Evolutionary conservation across 1,140 invertebrate species (phyloP), one percentile per base, ranked within the genome.

Genomic region (Ganaspis sp.): DNA sequence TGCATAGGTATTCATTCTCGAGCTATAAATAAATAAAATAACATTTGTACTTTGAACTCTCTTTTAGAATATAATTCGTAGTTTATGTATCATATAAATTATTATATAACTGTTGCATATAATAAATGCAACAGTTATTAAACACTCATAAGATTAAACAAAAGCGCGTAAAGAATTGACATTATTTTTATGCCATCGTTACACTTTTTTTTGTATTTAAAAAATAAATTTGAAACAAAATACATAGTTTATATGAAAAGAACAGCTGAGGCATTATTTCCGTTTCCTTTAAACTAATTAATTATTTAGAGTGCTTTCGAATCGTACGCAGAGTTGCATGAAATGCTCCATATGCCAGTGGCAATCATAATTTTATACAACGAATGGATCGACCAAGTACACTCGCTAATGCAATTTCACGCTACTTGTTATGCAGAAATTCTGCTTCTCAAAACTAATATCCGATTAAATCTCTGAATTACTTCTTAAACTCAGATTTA

Each of bases 341-440:
- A 64, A 64, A 64, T 64, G 26, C 26, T n/a, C 58, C 58, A 64
- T 64, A 64, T 64, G 58, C 58, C 26, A 64, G 58, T 64, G 58
- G 58, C 58, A 64, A 29, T 64, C 58, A 64, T 34, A 64, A 64
- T 64, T 64, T 64, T 64, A 12, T 64, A 64, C 58, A 64, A 64
- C 58, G 58, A 64, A 64, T 64, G 58, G 58, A 64, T 64, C 23
- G 58, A 29, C 15, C 15, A 29, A 64, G 58, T 64, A 26, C 58
- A 64, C 26, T 64, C 58, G 58, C 58, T 64, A 64, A 64, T 64
- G 58, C 58, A 64, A 64, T 64, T 64, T 64, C 23, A 64, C 21
- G 58, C 54, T 26, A 29, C 58, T 64, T 64, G 23, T 64, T 64
- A 64, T 64, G 58, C 58, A 64, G 58, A 64, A 15, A 64, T 64